phyloP scores from a whole-genome alignment of 2,888 invertebrate genomes.

The Drosophila gaucha region DNA sequence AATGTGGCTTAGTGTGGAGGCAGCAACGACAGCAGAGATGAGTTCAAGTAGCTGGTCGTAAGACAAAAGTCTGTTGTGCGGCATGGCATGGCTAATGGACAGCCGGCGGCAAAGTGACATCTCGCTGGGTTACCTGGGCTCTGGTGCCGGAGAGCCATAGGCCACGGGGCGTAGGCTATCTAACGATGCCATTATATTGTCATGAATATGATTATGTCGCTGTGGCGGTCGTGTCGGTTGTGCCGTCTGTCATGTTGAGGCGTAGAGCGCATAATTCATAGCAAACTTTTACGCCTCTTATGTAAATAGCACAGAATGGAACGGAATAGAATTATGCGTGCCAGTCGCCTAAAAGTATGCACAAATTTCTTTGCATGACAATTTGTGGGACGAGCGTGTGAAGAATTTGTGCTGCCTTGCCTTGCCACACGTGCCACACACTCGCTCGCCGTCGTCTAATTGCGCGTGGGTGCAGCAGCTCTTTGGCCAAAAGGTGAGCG shows the following conservation, averaged over 20 bases:
- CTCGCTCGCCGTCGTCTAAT: conserved; percentile 36
- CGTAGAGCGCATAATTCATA: conserved; percentile 42
- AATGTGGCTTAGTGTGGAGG: conserved; percentile 28
- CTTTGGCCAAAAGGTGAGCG: conserved; percentile 31
- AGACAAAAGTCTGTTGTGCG: conserved; percentile 30
- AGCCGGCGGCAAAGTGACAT: conserved; percentile 46
- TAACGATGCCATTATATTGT: conserved; percentile 72
- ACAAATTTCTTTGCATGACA: conserved; percentile 34
- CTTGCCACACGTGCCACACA: not conserved
- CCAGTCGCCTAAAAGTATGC: conserved; percentile 44
- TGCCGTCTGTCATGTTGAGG: conserved; percentile 7
- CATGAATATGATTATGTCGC: conserved; percentile 70
- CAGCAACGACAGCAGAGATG: conserved; percentile 1
- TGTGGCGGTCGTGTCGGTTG: not conserved
- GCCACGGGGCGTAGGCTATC: conserved; percentile 11
- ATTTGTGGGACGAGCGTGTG: conserved; percentile 50
- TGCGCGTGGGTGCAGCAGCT: conserved; percentile 42
- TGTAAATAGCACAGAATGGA: conserved; percentile 39
- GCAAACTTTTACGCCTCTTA: conserved; percentile 45
- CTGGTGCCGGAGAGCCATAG: not conserved
- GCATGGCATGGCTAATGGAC: conserved; percentile 42
- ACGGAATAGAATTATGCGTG: conserved; percentile 56
- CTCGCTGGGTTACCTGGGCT: conserved; percentile 44
- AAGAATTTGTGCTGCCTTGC: conserved; percentile 34
- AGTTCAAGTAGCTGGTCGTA: conserved; percentile 17